Evolutionary conservation across 37 sponge, comb jelly and placozoan species (phyloP), one percentile per base, ranked within the genome.

Genomic region (Agelas oroides): DNA sequence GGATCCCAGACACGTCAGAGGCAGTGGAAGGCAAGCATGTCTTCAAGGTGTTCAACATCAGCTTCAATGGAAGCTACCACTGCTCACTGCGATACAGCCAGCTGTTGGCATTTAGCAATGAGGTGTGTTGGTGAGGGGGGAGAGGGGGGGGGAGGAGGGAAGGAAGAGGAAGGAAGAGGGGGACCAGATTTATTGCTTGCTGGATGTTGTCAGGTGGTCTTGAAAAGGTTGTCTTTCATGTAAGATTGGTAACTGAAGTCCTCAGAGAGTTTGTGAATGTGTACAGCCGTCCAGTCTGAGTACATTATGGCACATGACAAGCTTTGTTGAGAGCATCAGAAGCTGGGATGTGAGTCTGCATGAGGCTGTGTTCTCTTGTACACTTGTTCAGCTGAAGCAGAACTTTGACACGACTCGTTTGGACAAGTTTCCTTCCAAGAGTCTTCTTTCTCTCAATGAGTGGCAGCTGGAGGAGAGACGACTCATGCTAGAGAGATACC

Each of bases 71-170:
- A 2, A 25, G 32, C 78, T 92, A 92, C 69, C 86, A 84, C 58
- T 79, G 90, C 53, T 92, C 93, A 1, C 38, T 88, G 38, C 28
- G 93, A 1, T 92, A 92, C 89, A 87, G 89, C 56, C 86, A 85
- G 37, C 86, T 92, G 23, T 66, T 85, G 41, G 35, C 79, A 25
- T 68, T 92, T 56, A 60, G 68, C 58, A 52, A 85, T 23, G 90
- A 92, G 89, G 93, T 92, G 39, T 52, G 58, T 23, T 19, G n/a
- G 65, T 28, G 65, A 64, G 65, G 25, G 25, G n/a, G 65, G n/a
- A 30, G 15, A 21, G 68, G n/a, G n/a, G n/a, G n/a, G n/a, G n/a
- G n/a, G n/a, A n/a, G n/a, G n/a, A 8, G 32, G 34, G 62, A 18
- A 39, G n/a, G 57, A 25, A 18, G 24, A 14, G 55, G 54, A 21